Conservation (phyloP, 2,888 invertebrate genomes). For the Pandemis corylana region DNA sequence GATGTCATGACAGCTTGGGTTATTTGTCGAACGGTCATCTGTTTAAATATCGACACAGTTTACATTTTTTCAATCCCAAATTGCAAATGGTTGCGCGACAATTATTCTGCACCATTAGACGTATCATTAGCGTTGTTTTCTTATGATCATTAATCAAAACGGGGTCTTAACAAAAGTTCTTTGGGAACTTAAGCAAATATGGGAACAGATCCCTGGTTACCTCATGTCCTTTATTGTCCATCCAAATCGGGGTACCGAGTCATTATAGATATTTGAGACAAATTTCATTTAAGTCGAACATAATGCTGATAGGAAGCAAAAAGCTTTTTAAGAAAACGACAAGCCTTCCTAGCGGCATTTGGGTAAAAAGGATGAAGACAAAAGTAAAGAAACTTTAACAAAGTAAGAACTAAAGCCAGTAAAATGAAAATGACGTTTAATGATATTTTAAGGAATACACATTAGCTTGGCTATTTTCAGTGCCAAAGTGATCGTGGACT, state of each 20-base stretch:
- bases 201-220: neutral
- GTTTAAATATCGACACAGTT: slow-evolving; percentile 25
- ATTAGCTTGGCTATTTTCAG: too few species aligned
- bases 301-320: too few species aligned
- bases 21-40: slow-evolving; percentile 36
- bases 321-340: too few species aligned
- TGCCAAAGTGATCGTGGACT: neutral
- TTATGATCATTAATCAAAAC: slow-evolving; percentile 40
- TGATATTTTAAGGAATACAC: too few species aligned
- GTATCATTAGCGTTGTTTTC: slow-evolving; percentile 44
- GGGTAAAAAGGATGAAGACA: too few species aligned
- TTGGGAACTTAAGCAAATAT: slow-evolving; percentile 35
- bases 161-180: slow-evolving; percentile 29
- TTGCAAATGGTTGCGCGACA: slow-evolving; percentile 35
- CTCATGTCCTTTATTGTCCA: neutral
- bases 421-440: too few species aligned
- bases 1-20: slow-evolving; percentile 33
- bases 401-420: too few species aligned
- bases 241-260: neutral
- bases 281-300: too few species aligned
- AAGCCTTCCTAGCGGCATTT: too few species aligned
- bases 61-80: slow-evolving; percentile 30
- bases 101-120: slow-evolving; percentile 44
- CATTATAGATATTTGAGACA: neutral
- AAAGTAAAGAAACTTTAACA: too few species aligned